Evolutionary conservation across 2,888 invertebrate genomes (phyloP).

Genomic region (Nineta flava): DNA sequence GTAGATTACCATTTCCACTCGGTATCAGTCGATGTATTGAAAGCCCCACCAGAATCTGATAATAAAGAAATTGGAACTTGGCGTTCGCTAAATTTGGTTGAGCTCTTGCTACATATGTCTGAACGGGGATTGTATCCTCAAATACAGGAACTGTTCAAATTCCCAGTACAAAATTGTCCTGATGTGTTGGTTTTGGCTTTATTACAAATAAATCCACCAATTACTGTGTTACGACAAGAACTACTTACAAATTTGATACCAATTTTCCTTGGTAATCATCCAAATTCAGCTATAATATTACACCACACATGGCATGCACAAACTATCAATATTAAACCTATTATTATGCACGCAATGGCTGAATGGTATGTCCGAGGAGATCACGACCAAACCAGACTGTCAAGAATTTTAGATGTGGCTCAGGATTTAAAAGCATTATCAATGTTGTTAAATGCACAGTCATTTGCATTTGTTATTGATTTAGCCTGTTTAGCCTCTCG

Average conservation of each 20-base stretch:
- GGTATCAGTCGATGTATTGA: slow-evolving; percentile 75
- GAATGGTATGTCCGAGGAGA: slow-evolving; percentile 91
- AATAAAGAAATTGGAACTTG: slow-evolving; percentile 87
- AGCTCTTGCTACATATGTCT: slow-evolving; percentile 70
- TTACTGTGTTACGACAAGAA: slow-evolving; percentile 68
- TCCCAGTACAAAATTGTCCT: slow-evolving; percentile 84
- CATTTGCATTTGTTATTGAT: slow-evolving; percentile 93
- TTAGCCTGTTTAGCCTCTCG: slow-evolving; percentile 93
- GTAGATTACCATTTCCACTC: slow-evolving; percentile 80
- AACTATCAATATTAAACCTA: slow-evolving; percentile 50
- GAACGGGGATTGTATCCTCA: slow-evolving; percentile 72
- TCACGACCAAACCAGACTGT: slow-evolving; percentile 83
- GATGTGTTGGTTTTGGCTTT: slow-evolving; percentile 83
- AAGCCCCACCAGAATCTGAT: slow-evolving; percentile 87
- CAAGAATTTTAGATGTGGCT: slow-evolving; percentile 90
- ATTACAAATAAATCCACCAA: slow-evolving; percentile 70
- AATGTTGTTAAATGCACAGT: slow-evolving; percentile 75
- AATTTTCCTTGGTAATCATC: slow-evolving; percentile 87
- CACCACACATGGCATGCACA: slow-evolving; percentile 92
- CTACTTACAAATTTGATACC: slow-evolving; percentile 77
- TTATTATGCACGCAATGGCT: slow-evolving; percentile 93
- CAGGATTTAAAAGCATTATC: slow-evolving; percentile 90
- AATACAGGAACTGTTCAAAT: slow-evolving; percentile 79
- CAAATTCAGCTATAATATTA: slow-evolving; percentile 89
- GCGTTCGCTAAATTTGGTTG: slow-evolving; percentile 85